Base-by-base conservation (phyloP, 2,797 vertebrate species). In the Linurgus olivaceus region DNA sequence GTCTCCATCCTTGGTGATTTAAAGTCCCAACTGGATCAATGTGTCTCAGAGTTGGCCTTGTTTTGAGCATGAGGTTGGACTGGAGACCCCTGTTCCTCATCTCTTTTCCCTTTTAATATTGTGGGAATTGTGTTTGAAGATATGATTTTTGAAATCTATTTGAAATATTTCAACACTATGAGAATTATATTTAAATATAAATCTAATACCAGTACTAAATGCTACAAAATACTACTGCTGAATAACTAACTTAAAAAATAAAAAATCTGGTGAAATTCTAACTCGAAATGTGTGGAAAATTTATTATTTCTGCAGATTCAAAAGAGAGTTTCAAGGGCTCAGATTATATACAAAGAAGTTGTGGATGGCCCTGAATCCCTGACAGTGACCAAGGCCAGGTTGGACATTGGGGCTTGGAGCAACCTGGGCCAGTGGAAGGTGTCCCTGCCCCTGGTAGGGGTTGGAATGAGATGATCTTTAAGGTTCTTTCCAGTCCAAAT, bases 301-400 rank as follows among this genome's bases (percentile, higher is more conserved):
- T 3, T 20, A 17, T 16, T 66, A n/a, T 66, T 86, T 93, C 10
- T 47, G 8, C 23, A 54, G 17, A 70, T 55, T 77, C 77, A 48
- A 51, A 75, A 57, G 16, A 66, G 31, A 48, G 1, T 77, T 93
- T 45, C 8, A 37, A 65, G 38, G 26, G 11, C 16, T 57, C 29
- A 63, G 15, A 24, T 55, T 83, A 11, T n/a, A 37, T 13, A 9
- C 2, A 52, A 29, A 20, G 18, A 52, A 33, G 11, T 1, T 52
- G 28, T 33, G 24, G 19, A 1, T 61, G 19, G 1, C 28, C 2
- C 47, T 54, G 44, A 10, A 73, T 48, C 50, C 29, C 13, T 55
- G 72, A 19, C 0, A 59, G 19, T 45, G n/a, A 0, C 19, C 38
- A 19, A 45, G n/a, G 18, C 12, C 45, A 19, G 26, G 18, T 2